Evolutionary conservation across 2,797 vertebrate species (phyloP).

Genomic region (Zenarchopterus dispar): DNA sequence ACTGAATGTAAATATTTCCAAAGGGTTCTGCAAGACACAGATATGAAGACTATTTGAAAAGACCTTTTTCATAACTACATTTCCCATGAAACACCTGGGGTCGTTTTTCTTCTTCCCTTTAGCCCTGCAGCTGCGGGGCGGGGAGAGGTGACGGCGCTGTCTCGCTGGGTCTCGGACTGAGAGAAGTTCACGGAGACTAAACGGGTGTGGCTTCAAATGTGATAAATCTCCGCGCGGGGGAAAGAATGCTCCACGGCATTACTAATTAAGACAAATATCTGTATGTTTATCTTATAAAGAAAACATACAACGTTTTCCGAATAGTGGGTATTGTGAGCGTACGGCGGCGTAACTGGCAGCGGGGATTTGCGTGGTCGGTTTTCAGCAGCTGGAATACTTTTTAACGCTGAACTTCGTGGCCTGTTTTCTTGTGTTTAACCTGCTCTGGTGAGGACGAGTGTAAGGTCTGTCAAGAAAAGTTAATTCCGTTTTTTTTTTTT

Average conservation of each 20-base stretch:
- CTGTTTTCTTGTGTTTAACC: conserved; percentile 45
- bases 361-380: conserved; percentile 37
- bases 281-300: background rate
- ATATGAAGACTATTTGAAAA: background rate
- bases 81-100: conserved; percentile 66
- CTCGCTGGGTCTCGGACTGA: conserved; percentile 57
- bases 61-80: conserved; percentile 52
- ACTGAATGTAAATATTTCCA: too few relatives aligned
- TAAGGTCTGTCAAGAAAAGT: conserved; percentile 45
- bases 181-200: conserved; percentile 69
- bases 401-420: conserved; percentile 59
- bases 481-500: conserved; percentile 23
- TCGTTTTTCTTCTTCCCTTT: conserved; percentile 11
- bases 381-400: conserved; percentile 74
- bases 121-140: conserved; percentile 35
- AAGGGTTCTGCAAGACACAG: background rate
- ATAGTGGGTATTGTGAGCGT: conserved; percentile 10
- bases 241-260: conserved; percentile 51
- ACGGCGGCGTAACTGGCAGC: conserved; percentile 18
- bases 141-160: conserved; percentile 62
- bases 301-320: background rate
- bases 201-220: conserved; percentile 83
- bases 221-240: conserved; percentile 73
- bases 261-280: conserved; percentile 19
- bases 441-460: conserved; percentile 32